Evolutionary conservation across 2,888 invertebrate species (phyloP).

Genomic region (Didymodactylos carnosus): DNA sequence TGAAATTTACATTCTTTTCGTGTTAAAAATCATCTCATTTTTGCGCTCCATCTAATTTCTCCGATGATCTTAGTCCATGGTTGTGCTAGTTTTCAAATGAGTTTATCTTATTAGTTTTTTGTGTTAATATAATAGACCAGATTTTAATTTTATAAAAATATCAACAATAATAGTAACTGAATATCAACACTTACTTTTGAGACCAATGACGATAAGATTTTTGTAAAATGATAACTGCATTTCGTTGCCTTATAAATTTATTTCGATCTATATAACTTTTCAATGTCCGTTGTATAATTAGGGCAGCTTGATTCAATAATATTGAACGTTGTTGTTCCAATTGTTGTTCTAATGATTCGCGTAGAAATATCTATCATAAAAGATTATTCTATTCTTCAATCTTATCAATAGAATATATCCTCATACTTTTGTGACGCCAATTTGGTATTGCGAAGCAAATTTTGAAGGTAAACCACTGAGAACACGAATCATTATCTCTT

Average conservation of each 20-base stretch:
- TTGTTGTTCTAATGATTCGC: slow-evolving; percentile 64
- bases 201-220: neutral
- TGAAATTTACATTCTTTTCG: too few species aligned
- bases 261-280: slow-evolving; percentile 39
- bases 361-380: slow-evolving; percentile 52
- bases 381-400: too few species aligned
- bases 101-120: too few species aligned
- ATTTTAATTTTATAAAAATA: too few species aligned
- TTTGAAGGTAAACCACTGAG: slow-evolving; percentile 38
- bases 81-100: too few species aligned
- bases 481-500: slow-evolving; percentile 21
- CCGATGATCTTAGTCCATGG: too few species aligned
- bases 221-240: slow-evolving; percentile 27
- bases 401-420: neutral
- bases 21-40: too few species aligned
- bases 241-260: slow-evolving; percentile 38
- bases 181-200: too few species aligned
- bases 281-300: slow-evolving; percentile 51
- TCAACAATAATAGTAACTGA: too few species aligned
- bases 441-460: slow-evolving; percentile 53
- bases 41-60: too few species aligned
- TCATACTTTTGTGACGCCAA: slow-evolving; percentile 51
- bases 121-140: too few species aligned
- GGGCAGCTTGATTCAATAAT: slow-evolving; percentile 60
- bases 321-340: slow-evolving; percentile 61